Base-by-base conservation (phyloP, 2,797 vertebrate genomes). In the Amazona finschi region DNA sequence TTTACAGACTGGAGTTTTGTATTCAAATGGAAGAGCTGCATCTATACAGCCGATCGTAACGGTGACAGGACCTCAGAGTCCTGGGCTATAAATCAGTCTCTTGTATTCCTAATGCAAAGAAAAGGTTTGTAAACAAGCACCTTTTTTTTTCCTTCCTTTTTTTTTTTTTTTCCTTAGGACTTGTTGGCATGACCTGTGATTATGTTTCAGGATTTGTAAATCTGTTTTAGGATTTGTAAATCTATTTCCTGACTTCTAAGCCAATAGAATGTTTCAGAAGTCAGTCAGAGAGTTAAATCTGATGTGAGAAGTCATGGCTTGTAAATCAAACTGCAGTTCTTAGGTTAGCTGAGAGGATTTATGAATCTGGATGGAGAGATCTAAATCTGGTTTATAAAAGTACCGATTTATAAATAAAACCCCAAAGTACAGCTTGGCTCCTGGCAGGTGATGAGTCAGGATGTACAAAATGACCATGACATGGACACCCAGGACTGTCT, bases 141-240 rank as follows among this genome's bases (percentile, higher is more conserved):
- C n/a, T 53, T 33, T 33, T 46, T 15, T n/a, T 25, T 5, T 5
- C 2, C 6, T 13, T 4, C 14, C 21, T 25, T 27, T 6, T 33
- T 43, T 27, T 6, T 33, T 43, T 39, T 30, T 31, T 36, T 22
- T 38, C 19, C 74, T 90, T 88, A 79, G 84, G 60, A 87, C 81
- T 76, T 76, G 57, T 60, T 93, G 90, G 47, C 55, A 50, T 46
- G 76, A 49, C 85, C 92, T 89, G 83, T 90, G 89, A 85, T 95
- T 76, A 28, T 27, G 57, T 85, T 70, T 93, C 82, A 90, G 52
- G 49, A 90, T 95, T 95, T 94, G 93, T 84, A 92, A 97, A 95
- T 55, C 90, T 95, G 82, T 74, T 95, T 94, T 72, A 89, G 93
- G 83, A 58, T 95, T 97, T 96, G 89, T 95, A 95, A 95, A 94